phyloP scores from a whole-genome alignment of 1,140 invertebrate species.

The Bombus vancouverensis region DNA sequence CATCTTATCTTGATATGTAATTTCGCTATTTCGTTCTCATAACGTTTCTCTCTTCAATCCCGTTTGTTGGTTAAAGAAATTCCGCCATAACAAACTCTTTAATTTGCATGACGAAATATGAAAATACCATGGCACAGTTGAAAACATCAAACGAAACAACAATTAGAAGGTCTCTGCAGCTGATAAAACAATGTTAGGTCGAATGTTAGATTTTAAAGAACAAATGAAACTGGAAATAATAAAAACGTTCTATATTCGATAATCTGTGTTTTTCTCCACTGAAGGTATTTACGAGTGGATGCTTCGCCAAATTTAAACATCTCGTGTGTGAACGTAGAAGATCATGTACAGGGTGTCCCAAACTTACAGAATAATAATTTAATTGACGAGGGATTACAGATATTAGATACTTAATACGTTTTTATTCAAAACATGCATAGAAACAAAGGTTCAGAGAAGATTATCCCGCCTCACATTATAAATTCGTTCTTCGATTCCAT shows the following conservation, averaged over 20 bases:
- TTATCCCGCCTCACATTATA: too few relatives aligned
- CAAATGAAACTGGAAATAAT: background rate
- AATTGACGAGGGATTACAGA: too few relatives aligned
- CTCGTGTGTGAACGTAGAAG: background rate
- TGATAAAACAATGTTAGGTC: too few relatives aligned
- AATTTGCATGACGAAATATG: slow-evolving; percentile 17
- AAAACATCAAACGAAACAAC: background rate
- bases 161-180: background rate
- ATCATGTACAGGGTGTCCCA: background rate
- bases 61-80: background rate
- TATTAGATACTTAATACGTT: too few relatives aligned
- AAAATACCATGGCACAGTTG: background rate
- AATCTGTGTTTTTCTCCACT: too few relatives aligned
- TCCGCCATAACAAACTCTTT: background rate
- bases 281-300: background rate
- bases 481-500: background rate
- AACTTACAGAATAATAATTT: background rate
- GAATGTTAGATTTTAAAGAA: slow-evolving; percentile 7
- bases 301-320: background rate
- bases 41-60: background rate
- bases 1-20: slow-evolving; percentile 24
- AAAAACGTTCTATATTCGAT: background rate
- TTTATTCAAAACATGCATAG: too few relatives aligned
- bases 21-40: background rate
- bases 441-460: too few relatives aligned